Conservation (phyloP, 2,113 vertebrate species). For the Brachionichthys hirsutus region DNA sequence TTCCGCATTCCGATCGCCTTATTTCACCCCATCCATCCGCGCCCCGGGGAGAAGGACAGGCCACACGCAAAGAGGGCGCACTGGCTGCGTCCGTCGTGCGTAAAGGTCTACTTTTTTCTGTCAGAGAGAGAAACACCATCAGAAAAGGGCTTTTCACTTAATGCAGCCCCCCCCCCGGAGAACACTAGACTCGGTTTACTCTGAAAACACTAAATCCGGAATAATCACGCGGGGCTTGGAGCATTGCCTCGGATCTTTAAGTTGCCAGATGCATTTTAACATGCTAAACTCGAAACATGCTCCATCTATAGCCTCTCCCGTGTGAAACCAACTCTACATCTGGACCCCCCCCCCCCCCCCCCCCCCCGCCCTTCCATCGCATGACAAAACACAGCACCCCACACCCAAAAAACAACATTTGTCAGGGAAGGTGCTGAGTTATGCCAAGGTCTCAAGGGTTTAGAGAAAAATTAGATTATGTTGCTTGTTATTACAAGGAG, state of each 20-base stretch:
- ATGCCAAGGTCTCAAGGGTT: constrained; percentile 22
- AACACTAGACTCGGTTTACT: constrained; percentile 31
- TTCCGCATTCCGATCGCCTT: constrained; percentile 81
- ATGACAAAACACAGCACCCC: constrained; percentile 53
- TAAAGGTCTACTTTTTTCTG: neutral
- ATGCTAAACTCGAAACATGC: constrained; percentile 13
- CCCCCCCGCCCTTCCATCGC: constrained; percentile 38
- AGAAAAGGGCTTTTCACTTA: neutral
- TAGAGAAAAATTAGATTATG: neutral
- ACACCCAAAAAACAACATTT: constrained; percentile 52
- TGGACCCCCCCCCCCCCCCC: constrained; percentile 67
- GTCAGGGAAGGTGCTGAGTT: constrained; percentile 36
- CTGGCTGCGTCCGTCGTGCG: constrained; percentile 31
- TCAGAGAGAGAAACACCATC: neutral
- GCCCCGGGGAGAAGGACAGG: constrained; percentile 48
- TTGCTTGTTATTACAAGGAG: too few species aligned
- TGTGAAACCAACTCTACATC: constrained; percentile 60
- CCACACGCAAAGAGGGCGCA: constrained; percentile 33
- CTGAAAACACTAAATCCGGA: constrained; percentile 14
- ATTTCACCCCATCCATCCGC: constrained; percentile 70
- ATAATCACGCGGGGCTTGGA: constrained; percentile 20
- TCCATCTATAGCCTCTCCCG: constrained; percentile 2
- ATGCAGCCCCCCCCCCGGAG: constrained; percentile 37
- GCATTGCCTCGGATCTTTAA: constrained; percentile 25
- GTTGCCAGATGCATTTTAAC: constrained; percentile 16